These are phyloP conservation scores for Ctenopoma multispine DNA, from an alignment of 2,797 vertebrate species.

Conservation along the genomic window DNA sequence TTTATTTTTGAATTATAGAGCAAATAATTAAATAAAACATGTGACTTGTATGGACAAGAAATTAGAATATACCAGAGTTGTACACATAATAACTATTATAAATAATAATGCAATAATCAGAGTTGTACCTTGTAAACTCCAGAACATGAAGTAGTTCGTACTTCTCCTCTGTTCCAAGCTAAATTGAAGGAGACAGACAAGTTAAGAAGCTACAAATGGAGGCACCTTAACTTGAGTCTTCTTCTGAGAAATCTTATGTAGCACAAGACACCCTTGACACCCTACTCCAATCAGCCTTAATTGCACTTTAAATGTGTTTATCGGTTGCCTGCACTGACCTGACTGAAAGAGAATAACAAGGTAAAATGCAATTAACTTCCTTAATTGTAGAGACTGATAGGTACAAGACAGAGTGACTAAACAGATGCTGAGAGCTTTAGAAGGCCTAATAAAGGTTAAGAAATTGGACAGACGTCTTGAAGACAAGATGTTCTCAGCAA, in stretches of 20 bases:
- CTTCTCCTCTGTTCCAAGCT: slow-evolving; percentile 92
- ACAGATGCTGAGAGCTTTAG: slow-evolving; percentile 45
- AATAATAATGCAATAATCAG: background rate
- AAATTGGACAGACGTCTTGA: slow-evolving; percentile 45
- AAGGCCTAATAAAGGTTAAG: slow-evolving; percentile 66
- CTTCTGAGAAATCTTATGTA: slow-evolving; percentile 43
- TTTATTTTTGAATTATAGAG: background rate
- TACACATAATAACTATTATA: background rate
- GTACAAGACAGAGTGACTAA: slow-evolving; percentile 69
- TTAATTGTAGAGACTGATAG: slow-evolving; percentile 59
- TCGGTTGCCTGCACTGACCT: slow-evolving; percentile 52
- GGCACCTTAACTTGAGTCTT: slow-evolving; percentile 20
- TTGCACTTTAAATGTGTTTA: slow-evolving; percentile 69
- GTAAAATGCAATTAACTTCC: slow-evolving; percentile 72
- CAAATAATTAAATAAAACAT: background rate
- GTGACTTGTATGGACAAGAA: background rate
- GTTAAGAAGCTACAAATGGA: slow-evolving; percentile 29
- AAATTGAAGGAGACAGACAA: slow-evolving; percentile 44
- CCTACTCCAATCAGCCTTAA: slow-evolving; percentile 61
- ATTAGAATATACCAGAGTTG: background rate
- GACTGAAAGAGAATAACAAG: slow-evolving; percentile 60
- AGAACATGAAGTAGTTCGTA: slow-evolving; percentile 96
- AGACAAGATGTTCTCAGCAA: slow-evolving; percentile 50
- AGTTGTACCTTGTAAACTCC: slow-evolving; percentile 92
- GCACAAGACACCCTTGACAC: slow-evolving; percentile 33